phyloP scores from a whole-genome alignment of 2,797 vertebrate species.

The Mus minutoides region DNA sequence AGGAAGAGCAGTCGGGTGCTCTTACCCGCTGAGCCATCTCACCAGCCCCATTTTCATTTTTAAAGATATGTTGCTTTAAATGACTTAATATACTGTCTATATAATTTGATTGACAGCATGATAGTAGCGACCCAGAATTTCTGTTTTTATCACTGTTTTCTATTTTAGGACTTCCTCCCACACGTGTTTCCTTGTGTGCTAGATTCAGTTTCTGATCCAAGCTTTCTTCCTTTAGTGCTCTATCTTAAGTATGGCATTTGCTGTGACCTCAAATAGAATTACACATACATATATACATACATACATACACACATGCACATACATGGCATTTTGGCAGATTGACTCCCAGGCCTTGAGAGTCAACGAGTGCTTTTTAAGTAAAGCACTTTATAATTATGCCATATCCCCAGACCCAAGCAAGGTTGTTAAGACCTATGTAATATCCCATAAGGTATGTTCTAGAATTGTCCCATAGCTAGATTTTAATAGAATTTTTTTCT shows the following conservation, averaged over 20 bases:
- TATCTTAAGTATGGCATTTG: background rate
- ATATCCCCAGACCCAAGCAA: background rate
- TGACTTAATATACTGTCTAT: background rate
- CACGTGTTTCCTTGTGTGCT: background rate
- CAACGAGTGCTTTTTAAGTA: background rate
- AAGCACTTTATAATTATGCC: background rate
- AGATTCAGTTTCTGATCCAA: background rate
- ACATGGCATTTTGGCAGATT: background rate
- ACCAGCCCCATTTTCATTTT: background rate
- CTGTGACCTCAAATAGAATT: background rate
- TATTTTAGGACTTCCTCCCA: background rate
- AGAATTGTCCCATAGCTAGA: background rate
- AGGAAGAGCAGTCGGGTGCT: too few species aligned
- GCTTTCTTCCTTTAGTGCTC: background rate
- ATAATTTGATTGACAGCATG: background rate
- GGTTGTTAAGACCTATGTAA: background rate
- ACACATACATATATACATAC: too few species aligned
- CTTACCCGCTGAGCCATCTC: too few species aligned
- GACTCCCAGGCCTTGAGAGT: background rate
- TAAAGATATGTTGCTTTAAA: background rate
- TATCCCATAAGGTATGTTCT: background rate
- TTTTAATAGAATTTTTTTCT: background rate
- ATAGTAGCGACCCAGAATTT: background rate
- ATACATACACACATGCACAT: background rate
- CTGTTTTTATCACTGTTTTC: background rate